Evolutionary conservation across 2,888 invertebrate genomes (phyloP).

Genomic region (Cheilosia vulpina): DNA sequence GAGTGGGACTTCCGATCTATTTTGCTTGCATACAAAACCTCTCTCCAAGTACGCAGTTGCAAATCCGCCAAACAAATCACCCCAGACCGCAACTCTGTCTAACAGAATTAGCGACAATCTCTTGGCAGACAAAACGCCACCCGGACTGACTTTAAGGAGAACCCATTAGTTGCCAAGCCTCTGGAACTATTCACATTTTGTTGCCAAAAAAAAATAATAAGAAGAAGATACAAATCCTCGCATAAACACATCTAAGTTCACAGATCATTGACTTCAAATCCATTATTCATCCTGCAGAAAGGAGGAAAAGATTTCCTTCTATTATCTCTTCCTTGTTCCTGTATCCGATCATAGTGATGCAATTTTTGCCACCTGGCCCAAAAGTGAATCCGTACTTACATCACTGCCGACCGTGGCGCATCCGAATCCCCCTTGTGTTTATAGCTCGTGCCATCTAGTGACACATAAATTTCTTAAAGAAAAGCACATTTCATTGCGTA

Average conservation of each 20-base stretch:
- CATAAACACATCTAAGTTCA: constrained; percentile 69
- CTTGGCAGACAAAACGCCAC: constrained; percentile 42
- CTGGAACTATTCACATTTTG: constrained; percentile 13
- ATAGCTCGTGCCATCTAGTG: constrained; percentile 73
- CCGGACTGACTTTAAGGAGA: constrained; percentile 28
- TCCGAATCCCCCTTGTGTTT: constrained; percentile 17
- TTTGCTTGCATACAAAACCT: background rate
- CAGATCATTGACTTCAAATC: constrained; percentile 73
- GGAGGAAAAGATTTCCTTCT: constrained; percentile 38
- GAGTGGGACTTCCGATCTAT: no score
- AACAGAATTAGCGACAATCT: constrained; percentile 37
- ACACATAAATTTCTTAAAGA: constrained; percentile 69
- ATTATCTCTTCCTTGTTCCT: constrained; percentile 69
- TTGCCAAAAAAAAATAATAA: constrained; percentile 10
- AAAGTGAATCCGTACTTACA: constrained; percentile 54
- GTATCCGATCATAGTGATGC: constrained; percentile 52
- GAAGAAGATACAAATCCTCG: constrained; percentile 27
- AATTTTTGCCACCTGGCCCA: constrained; percentile 70
- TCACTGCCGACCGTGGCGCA: constrained; percentile 30
- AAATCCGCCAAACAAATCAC: constrained; percentile 35
- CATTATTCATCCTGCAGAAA: constrained; percentile 40
- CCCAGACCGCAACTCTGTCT: constrained; percentile 21
- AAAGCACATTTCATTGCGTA: constrained; percentile 56
- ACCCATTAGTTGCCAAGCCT: background rate
- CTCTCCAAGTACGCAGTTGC: background rate